These are phyloP conservation scores for Chymomyza fuscimana DNA, from an alignment of 2,888 invertebrate genomes.

Conservation along the genomic window DNA sequence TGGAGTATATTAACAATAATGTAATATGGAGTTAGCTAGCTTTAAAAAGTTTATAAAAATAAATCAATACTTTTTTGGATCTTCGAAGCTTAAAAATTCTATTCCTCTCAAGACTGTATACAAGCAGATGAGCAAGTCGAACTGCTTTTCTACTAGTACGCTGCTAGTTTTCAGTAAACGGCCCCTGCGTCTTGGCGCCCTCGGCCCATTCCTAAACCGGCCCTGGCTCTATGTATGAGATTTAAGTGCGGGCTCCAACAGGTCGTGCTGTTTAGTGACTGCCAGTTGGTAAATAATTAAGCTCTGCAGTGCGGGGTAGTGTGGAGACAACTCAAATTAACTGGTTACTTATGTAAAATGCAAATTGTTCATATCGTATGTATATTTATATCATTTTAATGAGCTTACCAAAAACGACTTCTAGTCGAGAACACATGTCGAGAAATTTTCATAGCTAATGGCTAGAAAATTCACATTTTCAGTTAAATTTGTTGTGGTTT, in stretches of 20 bases:
- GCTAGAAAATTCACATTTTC: conserved; percentile 56
- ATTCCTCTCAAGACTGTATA: too few relatives aligned
- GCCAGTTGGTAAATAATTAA: conserved; percentile 56
- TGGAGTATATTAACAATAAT: conserved; percentile 49
- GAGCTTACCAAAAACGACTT: conserved; percentile 18
- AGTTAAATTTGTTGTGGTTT: conserved; percentile 17
- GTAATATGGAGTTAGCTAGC: conserved; percentile 17
- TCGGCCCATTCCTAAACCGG: too few relatives aligned
- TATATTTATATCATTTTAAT: conserved; percentile 57
- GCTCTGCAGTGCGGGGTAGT: background rate
- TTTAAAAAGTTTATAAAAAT: too few relatives aligned
- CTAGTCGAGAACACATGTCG: background rate
- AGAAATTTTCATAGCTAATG: conserved; percentile 40
- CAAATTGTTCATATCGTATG: conserved; percentile 49
- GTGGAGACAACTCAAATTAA: background rate
- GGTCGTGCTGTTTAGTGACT: conserved; percentile 20
- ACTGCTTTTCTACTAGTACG: too few relatives aligned
- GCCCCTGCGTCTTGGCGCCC: too few relatives aligned
- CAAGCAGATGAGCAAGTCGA: too few relatives aligned
- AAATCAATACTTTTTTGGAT: too few relatives aligned
- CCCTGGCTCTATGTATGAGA: background rate
- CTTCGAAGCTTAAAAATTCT: too few relatives aligned
- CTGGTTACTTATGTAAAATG: conserved; percentile 34
- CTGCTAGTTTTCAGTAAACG: too few relatives aligned
- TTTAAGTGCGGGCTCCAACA: conserved; percentile 46